phyloP scores from a whole-genome alignment of 2,113 vertebrate species.

The Anarhynchus alexandrinus region DNA sequence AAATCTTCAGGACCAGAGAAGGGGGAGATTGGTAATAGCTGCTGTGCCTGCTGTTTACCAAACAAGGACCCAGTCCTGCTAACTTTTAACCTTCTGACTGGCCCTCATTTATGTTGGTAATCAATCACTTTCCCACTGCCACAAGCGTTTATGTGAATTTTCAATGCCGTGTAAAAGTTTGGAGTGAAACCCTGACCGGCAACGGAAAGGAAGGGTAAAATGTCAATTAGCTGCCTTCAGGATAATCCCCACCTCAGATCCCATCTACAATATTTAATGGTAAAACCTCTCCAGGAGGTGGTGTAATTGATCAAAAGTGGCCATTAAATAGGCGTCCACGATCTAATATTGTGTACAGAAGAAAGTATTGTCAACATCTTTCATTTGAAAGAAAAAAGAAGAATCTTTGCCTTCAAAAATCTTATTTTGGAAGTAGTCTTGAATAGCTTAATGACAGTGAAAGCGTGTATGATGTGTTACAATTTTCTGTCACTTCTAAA shows the following conservation, averaged over 20 bases:
- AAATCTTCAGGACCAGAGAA: not conserved
- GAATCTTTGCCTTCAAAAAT: constrained; percentile 1
- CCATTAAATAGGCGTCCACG: not conserved
- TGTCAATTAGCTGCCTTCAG: not conserved
- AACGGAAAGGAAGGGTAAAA: not conserved
- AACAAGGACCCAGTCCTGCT: not conserved
- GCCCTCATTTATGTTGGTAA: not conserved
- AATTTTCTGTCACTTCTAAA: constrained; percentile 42
- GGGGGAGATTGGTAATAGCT: not conserved
- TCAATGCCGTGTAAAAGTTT: not conserved
- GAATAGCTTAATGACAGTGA: constrained; percentile 1
- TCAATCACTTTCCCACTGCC: not conserved
- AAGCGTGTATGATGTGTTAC: constrained; percentile 27
- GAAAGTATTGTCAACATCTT: not conserved
- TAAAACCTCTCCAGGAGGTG: not conserved
- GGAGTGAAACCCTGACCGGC: not conserved
- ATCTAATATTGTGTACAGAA: not conserved
- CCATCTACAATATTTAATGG: not conserved
- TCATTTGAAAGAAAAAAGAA: not conserved
- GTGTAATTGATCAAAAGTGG: not conserved
- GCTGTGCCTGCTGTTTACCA: not conserved
- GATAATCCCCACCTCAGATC: not conserved
- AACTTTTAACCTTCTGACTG: not conserved
- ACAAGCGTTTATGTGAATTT: not conserved
- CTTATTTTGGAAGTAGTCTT: not conserved